These are phyloP conservation scores for Scrobipalpa atriplicella DNA, from an alignment of 2,888 invertebrate genomes.

Conservation along the genomic window DNA sequence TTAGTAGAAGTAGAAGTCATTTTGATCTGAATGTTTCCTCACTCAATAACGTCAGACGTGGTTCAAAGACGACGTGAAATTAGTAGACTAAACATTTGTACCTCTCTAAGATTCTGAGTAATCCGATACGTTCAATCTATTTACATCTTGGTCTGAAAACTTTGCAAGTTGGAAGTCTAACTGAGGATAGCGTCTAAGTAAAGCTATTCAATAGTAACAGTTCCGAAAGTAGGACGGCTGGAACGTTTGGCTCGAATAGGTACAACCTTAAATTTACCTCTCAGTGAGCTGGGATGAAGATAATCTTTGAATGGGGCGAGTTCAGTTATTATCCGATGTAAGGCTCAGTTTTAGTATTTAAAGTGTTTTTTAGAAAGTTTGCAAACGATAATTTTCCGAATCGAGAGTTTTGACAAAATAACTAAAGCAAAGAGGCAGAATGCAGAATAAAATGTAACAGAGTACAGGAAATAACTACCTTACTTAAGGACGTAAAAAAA, in stretches of 20 bases:
- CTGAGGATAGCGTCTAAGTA: conserved; percentile 4
- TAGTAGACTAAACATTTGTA: too few species aligned
- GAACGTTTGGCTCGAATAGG: conserved; percentile 13
- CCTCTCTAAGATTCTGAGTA: too few species aligned
- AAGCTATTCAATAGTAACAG: conserved; percentile 4
- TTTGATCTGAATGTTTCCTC: too few species aligned
- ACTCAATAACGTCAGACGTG: too few species aligned
- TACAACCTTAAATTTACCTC: neutral
- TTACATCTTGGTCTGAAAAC: neutral
- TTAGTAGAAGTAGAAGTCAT: too few species aligned
- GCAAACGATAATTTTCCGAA: too few species aligned
- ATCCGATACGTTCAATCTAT: neutral
- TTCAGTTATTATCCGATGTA: conserved; percentile 3
- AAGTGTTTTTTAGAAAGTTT: neutral
- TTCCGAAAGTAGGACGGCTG: conserved; percentile 4
- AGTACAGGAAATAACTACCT: too few species aligned
- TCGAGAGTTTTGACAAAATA: too few species aligned
- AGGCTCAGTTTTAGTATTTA: neutral
- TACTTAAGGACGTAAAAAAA: too few species aligned
- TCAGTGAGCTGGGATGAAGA: conserved; percentile 9
- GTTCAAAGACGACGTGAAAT: too few species aligned
- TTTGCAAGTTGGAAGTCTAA: neutral
- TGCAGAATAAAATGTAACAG: too few species aligned
- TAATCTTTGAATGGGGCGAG: conserved; percentile 5
- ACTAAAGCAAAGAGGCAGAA: too few species aligned